These are phyloP conservation scores for Anas bahamensis DNA, from an alignment of 2,797 vertebrate species.

Conservation along the genomic window DNA sequence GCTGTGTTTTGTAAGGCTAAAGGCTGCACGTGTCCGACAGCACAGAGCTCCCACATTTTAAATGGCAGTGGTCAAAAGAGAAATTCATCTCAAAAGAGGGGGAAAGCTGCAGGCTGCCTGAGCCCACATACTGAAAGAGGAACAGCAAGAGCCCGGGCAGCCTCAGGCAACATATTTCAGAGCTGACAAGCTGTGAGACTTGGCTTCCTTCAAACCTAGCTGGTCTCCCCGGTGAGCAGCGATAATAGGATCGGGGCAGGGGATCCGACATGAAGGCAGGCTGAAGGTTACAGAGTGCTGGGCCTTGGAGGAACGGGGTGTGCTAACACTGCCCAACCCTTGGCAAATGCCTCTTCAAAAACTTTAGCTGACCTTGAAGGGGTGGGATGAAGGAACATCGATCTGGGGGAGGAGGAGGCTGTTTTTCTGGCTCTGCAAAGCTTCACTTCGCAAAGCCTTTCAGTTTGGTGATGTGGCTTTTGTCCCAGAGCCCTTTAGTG, in stretches of 20 bases:
- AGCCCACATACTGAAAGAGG: neutral
- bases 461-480: neutral
- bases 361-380: conserved; percentile 20
- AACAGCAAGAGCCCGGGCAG: conserved; percentile 10
- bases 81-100: neutral
- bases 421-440: neutral
- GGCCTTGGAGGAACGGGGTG: neutral
- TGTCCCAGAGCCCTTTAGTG: neutral
- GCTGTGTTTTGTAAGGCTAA: neutral
- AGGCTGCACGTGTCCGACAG: fast-evolving
- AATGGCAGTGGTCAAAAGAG: neutral
- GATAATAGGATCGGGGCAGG: conserved; percentile 18
- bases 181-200: conserved; percentile 33
- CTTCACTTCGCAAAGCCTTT: neutral
- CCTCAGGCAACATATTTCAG: conserved; percentile 38
- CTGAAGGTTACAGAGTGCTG: neutral
- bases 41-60: neutral
- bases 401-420: neutral
- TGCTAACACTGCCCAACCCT: neutral
- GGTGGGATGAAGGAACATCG: neutral
- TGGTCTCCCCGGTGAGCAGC: conserved; percentile 23
- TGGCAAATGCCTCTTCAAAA: neutral
- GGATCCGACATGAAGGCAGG: conserved; percentile 16
- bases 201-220: conserved; percentile 32
- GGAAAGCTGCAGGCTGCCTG: neutral